Evolutionary conservation across 1,140 invertebrate species (phyloP).

Genomic region (Cydia amplana): DNA sequence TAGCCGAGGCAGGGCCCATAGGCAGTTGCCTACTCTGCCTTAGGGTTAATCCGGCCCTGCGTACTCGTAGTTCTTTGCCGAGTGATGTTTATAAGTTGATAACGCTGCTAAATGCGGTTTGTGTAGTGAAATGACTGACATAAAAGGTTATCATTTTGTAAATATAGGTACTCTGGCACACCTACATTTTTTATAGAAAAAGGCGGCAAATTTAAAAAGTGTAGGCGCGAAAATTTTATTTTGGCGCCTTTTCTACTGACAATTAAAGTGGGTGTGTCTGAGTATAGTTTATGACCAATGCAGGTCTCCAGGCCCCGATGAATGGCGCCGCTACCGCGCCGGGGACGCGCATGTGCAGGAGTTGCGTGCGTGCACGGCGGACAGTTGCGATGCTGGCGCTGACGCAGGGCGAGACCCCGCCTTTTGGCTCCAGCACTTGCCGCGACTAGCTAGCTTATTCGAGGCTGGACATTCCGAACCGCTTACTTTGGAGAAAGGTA

Average conservation of each 20-base stretch:
- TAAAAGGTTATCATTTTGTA: too few relatives aligned
- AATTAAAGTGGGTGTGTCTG: constrained; percentile 27
- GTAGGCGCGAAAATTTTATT: too few relatives aligned
- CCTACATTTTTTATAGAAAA: too few relatives aligned
- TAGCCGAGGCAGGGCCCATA: too few relatives aligned
- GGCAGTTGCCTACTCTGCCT: too few relatives aligned
- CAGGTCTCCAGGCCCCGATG: constrained; percentile 78
- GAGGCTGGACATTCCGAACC: constrained; percentile 53
- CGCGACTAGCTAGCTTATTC: constrained; percentile 53
- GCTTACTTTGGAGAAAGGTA: constrained; percentile 55
- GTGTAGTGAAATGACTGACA: too few relatives aligned
- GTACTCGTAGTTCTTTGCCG: too few relatives aligned
- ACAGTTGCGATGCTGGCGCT: constrained; percentile 32
- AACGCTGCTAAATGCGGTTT: too few relatives aligned
- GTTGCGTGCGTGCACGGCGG: constrained; percentile 46
- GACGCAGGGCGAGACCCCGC: constrained; percentile 49
- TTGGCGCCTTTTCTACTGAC: too few relatives aligned
- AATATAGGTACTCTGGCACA: too few relatives aligned
- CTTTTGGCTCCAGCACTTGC: constrained; percentile 74
- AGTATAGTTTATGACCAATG: constrained; percentile 61
- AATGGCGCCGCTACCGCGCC: constrained; percentile 81
- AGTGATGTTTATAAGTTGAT: too few relatives aligned
- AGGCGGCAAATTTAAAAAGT: constrained; percentile 48
- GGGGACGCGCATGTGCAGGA: constrained; percentile 67
- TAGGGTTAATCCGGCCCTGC: too few relatives aligned